These are phyloP conservation scores for Drosophila prolongata DNA, from an alignment of 2,888 invertebrate species.

Conservation along the genomic window DNA sequence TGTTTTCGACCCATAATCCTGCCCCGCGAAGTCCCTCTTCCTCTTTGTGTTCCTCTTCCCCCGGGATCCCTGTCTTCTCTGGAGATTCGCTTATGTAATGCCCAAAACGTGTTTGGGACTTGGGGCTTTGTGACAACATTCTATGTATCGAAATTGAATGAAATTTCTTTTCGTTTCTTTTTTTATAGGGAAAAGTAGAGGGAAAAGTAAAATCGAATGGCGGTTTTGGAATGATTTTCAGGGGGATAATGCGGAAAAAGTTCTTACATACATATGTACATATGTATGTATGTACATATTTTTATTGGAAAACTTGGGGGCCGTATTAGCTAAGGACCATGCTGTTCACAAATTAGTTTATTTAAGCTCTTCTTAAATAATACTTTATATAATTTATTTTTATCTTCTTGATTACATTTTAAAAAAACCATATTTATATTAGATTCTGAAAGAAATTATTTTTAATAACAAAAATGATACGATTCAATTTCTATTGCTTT, in stretches of 20 bases:
- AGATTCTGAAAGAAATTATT: too few species aligned
- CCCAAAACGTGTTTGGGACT: conserved; percentile 69
- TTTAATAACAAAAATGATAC: too few species aligned
- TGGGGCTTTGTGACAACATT: conserved; percentile 69
- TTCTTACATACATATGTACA: conserved; percentile 2
- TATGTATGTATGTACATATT: too few species aligned
- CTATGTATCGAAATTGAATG: conserved; percentile 63
- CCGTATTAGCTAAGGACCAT: background rate
- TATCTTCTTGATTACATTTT: too few species aligned
- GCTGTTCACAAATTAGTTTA: background rate
- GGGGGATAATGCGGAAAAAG: background rate
- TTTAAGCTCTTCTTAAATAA: too few species aligned
- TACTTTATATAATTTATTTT: too few species aligned
- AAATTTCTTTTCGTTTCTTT: conserved; percentile 37
- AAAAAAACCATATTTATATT: too few species aligned
- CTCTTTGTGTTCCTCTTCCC: conserved; percentile 1
- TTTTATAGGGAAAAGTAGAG: background rate
- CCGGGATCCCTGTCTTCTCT: background rate
- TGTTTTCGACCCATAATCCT: conserved; percentile 79
- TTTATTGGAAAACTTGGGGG: conserved; percentile 5
- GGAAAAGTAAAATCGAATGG: background rate
- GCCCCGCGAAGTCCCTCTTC: conserved; percentile 50
- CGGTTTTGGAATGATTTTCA: conserved; percentile 2
- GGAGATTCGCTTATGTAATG: conserved; percentile 67
- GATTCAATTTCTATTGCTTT: too few species aligned